A percentile compares a stretch with the other conserved stretches of the same genome.
These are phyloP conservation scores for Heteromurus nitidus DNA, from an alignment of 2,888 invertebrate genomes.

Conservation along the genomic window DNA sequence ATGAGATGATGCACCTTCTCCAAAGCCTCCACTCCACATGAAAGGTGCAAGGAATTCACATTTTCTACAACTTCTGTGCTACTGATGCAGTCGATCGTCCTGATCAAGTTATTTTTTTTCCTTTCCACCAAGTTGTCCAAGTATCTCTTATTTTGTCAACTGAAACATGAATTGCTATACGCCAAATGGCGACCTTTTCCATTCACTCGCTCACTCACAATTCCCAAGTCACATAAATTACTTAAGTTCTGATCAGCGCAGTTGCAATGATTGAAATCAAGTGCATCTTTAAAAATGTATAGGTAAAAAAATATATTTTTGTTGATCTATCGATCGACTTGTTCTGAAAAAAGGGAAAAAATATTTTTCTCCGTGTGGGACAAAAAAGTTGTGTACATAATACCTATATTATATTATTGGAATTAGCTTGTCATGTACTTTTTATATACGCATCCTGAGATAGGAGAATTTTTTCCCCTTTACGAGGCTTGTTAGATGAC, in stretches of 20 bases:
- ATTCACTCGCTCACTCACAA: not conserved
- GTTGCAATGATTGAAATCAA: constrained; percentile 52
- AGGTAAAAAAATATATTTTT: constrained; percentile 16
- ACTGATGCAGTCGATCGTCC: too few species aligned
- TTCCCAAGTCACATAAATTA: not conserved
- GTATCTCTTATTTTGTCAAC: constrained; percentile 4
- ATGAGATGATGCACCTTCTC: too few species aligned
- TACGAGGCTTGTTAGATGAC: constrained; percentile 18
- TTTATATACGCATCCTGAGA: not conserved
- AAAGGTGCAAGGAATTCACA: not conserved
- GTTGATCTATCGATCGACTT: constrained; percentile 12
- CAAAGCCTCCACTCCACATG: not conserved
- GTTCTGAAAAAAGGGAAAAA: not conserved
- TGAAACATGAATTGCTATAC: constrained; percentile 4
- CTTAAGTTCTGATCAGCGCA: constrained; percentile 12
- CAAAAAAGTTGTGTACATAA: not conserved
- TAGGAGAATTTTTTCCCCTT: too few species aligned
- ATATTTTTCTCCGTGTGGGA: constrained; percentile 16
- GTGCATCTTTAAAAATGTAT: not conserved
- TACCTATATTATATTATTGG: not conserved
- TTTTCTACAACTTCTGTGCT: not conserved
- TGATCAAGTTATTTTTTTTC: not conserved
- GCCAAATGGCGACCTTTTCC: constrained; percentile 27
- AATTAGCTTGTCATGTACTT: too few species aligned
- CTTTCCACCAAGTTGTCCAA: not conserved